These are phyloP conservation scores for Tetrax tetrax DNA, from an alignment of 2,113 vertebrate species.

Conservation along the genomic window DNA sequence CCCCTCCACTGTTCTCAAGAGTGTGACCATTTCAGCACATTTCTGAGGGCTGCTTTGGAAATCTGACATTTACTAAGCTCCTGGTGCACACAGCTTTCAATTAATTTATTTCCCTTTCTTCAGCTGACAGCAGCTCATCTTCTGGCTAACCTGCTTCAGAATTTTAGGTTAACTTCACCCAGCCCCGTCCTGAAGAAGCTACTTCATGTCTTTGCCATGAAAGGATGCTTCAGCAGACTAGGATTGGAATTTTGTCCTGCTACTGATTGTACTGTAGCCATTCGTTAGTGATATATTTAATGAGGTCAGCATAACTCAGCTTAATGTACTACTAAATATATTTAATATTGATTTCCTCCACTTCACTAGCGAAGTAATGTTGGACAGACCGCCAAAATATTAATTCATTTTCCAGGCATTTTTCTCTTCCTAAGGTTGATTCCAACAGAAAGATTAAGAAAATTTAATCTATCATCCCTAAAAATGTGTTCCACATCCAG, in stretches of 20 bases:
- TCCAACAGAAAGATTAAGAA: slow-evolving; percentile 34
- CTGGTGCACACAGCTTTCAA: background rate
- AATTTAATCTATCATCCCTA: slow-evolving; percentile 11
- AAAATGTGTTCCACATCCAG: slow-evolving; percentile 2
- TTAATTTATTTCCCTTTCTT: background rate
- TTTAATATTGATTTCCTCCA: slow-evolving; percentile 50
- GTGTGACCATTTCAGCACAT: background rate
- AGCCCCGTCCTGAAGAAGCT: background rate
- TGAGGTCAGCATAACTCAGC: slow-evolving; percentile 47
- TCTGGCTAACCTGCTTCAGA: background rate
- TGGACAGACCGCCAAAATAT: background rate
- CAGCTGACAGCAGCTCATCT: background rate
- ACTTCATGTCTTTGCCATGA: background rate
- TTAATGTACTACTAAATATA: slow-evolving; percentile 41
- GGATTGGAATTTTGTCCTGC: background rate
- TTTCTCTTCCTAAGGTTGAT: slow-evolving; percentile 16
- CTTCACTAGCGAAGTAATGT: background rate
- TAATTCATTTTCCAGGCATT: slow-evolving; percentile 1
- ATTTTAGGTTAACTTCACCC: background rate
- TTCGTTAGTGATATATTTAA: slow-evolving; percentile 38
- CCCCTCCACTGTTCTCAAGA: background rate
- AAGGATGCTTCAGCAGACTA: background rate
- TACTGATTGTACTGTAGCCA: background rate
- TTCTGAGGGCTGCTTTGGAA: background rate
- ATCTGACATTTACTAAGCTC: background rate